Percentiles rank a stretch among this genome's conserved stretches.
phyloP scores from a whole-genome alignment of 2,113 vertebrate genomes.

The Perccottus glenii region DNA sequence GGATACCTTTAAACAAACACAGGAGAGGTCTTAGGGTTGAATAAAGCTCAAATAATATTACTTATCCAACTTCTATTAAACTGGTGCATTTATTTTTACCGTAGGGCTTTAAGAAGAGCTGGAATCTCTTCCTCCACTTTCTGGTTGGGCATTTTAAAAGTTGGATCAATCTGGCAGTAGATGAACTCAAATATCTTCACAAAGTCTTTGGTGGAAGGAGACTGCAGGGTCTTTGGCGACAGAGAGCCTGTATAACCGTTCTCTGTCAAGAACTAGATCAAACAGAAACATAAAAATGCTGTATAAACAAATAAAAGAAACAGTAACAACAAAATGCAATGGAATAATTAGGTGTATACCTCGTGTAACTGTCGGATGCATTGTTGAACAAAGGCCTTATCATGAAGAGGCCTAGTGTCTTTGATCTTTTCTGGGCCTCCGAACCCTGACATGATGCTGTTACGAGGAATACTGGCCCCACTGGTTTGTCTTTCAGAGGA shows the following conservation, averaged over 20 bases:
- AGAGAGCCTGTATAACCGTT: slow-evolving; percentile 84
- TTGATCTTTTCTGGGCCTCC: slow-evolving; percentile 93
- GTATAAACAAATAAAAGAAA: no score
- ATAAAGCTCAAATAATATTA: no score
- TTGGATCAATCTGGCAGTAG: slow-evolving; percentile 86
- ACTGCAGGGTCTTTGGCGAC: slow-evolving; percentile 89
- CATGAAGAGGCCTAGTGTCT: slow-evolving; percentile 91
- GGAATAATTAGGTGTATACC: slow-evolving; percentile 69
- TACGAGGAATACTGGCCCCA: slow-evolving; percentile 81
- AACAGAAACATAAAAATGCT: neutral
- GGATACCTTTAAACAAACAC: no score
- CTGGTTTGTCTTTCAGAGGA: slow-evolving; percentile 88
- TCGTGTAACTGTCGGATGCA: slow-evolving; percentile 93
- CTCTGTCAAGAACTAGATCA: slow-evolving; percentile 86
- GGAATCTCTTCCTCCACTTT: no score
- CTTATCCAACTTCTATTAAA: no score
- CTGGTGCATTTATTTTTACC: no score
- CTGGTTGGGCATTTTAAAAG: slow-evolving; percentile 86
- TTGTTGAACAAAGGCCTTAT: slow-evolving; percentile 92
- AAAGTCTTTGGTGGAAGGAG: slow-evolving; percentile 94
- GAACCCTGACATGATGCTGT: slow-evolving; percentile 84
- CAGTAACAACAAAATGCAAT: neutral
- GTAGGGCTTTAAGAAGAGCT: no score
- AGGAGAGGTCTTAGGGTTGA: no score
- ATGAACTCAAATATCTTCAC: slow-evolving; percentile 94